Conservation (phyloP, 2,888 invertebrate genomes). For the Sepioteuthis lessoniana region DNA sequence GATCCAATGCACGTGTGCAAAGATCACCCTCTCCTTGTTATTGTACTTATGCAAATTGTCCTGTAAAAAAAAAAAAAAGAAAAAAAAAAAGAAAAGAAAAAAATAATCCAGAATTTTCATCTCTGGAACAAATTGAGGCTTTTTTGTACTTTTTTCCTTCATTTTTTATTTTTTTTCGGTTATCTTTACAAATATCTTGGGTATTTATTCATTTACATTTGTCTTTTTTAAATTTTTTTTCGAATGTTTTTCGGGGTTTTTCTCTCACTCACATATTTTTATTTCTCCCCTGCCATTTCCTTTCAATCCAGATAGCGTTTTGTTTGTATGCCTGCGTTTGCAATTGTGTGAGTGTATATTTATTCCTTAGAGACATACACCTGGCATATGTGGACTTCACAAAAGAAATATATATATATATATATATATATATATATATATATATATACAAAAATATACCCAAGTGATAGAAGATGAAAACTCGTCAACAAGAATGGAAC, state of each 20-base stretch:
- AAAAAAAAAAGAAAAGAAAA: not conserved
- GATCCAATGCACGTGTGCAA: too few species aligned
- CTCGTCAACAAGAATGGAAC: not conserved
- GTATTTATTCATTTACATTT: constrained; percentile 2
- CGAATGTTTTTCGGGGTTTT: not conserved
- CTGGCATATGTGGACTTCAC: not conserved
- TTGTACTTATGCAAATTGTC: constrained; percentile 18
- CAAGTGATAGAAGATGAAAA: not conserved
- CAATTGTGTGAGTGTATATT: not conserved
- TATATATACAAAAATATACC: not conserved
- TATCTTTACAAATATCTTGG: not conserved
- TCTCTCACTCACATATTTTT: not conserved
- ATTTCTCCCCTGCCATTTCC: not conserved
- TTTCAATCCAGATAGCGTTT: not conserved
- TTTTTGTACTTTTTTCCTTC: not conserved
- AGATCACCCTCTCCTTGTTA: not conserved
- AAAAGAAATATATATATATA: not conserved
- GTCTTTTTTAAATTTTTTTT: not conserved
- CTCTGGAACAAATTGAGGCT: constrained; percentile 42
- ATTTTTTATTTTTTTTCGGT: not conserved
- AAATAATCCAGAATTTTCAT: constrained; percentile 40
- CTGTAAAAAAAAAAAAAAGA: not conserved
- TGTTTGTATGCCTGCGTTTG: not conserved
- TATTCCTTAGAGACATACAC: not conserved
- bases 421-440: too few species aligned